Evolutionary conservation across 2,113 vertebrate genomes (phyloP).

Genomic region (Columba janthina): DNA sequence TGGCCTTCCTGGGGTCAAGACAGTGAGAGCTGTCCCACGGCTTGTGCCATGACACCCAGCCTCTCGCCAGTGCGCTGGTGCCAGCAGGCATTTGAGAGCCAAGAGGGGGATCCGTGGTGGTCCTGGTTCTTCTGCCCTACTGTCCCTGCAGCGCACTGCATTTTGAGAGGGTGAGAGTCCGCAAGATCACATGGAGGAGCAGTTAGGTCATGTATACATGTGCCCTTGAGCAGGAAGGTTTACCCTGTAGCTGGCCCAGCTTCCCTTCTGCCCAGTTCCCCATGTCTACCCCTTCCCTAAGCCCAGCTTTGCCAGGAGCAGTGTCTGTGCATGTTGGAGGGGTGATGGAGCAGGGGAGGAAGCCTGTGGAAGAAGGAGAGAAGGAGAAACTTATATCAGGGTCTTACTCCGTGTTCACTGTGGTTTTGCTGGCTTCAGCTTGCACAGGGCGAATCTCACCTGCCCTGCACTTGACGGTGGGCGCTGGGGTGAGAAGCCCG

Average conservation of each 20-base stretch:
- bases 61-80: rapidly evolving
- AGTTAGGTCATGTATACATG: neutral
- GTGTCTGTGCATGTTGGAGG: neutral
- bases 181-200: neutral
- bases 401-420: neutral
- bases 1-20: neutral
- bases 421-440: neutral
- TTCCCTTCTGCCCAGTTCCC: neutral
- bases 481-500: neutral
- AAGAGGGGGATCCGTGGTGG: rapidly evolving
- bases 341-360: neutral
- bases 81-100: too few species aligned
- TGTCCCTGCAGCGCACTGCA: rapidly evolving
- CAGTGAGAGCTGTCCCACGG: neutral
- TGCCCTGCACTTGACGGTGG: neutral
- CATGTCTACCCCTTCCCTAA: neutral
- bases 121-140: neutral
- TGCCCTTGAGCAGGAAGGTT: neutral
- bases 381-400: neutral
- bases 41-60: rapidly evolving
- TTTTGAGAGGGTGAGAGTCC: neutral
- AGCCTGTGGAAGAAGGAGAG: neutral
- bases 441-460: neutral
- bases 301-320: neutral
- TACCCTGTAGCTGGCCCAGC: rapidly evolving